Evolutionary conservation across 2,797 vertebrate species (phyloP), one percentile per base, ranked within the genome.

Genomic region (Pampus argenteus): DNA sequence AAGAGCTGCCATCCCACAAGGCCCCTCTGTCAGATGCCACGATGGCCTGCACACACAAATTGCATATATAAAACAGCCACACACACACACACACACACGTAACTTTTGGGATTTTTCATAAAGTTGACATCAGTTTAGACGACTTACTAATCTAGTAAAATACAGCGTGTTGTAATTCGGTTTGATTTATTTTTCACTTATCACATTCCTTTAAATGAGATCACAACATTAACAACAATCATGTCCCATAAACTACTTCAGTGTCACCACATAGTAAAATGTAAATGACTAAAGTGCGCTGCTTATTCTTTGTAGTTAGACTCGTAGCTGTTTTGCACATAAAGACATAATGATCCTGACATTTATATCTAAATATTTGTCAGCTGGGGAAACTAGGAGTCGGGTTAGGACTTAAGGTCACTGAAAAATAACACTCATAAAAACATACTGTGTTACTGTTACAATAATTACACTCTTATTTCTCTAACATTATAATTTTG

Each of bases 1-100:
- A 87, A 91, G 91, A 92, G 88, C 85, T 92, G 88, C 89, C 88
- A 86, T 91, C 90, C 86, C 88, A 84, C 81, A 88, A 87, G 86
- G 88, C 85, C 88, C 78, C 88, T 86, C 84, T 86, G 79, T 90
- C 52, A 66, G 88, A 87, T 83, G 82, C 76, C 74, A 76, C 74
- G 67, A 82, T 63, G 74, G 80, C 81, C 78, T 54, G 68, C 71
- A 76, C 25, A 44, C 80, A 70, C 71, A 73, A 71, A 79, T 29
- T 56, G 44, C 66, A 71, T 51, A 63, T 51, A 67, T 68, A 60
- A 77, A 74, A 64, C 45, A 31, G 17, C 17, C 62, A 66, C 15
- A 31, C 62, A 66, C 28, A 2, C 73, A 28, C 70, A 40, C 3
- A n/a, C n/a, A n/a, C n/a, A n/a, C n/a, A n/a, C n/a, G 51, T 60